Conservation (phyloP, 2,113 vertebrate genomes). For the Sinocyclocheilus anophthalmus region DNA sequence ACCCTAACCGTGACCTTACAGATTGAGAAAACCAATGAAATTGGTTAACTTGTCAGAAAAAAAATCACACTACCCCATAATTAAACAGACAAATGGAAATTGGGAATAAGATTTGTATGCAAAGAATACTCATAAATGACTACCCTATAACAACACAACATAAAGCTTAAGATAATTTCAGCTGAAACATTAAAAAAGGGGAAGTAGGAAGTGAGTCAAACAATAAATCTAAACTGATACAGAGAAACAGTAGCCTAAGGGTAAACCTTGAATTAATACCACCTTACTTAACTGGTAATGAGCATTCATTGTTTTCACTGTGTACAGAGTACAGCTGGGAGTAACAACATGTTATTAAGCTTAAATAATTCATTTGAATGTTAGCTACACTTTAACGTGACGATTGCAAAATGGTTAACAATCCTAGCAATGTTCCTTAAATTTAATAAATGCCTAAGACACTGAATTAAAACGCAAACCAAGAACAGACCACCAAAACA, state of each 20-base stretch:
- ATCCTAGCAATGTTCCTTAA: constrained; percentile 30
- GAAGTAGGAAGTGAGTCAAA: constrained; percentile 7
- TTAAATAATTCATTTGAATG: constrained; percentile 41
- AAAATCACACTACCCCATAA: background rate
- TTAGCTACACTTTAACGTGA: constrained; percentile 33
- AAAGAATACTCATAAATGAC: background rate
- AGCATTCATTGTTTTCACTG: constrained; percentile 59
- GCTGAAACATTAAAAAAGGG: background rate
- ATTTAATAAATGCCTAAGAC: constrained; percentile 9
- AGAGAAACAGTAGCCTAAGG: constrained; percentile 19
- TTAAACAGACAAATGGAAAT: background rate
- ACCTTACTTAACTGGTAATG: constrained; percentile 39
- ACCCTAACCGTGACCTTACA: background rate
- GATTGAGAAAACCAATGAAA: background rate
- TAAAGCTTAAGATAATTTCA: background rate
- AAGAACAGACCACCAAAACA: background rate
- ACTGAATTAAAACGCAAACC: background rate
- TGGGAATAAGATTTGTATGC: background rate
- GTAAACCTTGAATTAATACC: constrained; percentile 32
- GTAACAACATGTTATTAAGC: constrained; percentile 46
- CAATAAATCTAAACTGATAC: constrained; percentile 16
- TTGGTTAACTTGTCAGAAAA: no score
- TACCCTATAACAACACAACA: background rate
- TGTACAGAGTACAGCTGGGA: constrained; percentile 29
- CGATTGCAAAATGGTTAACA: constrained; percentile 9